Evolutionary conservation across 1,140 invertebrate genomes (phyloP), one percentile per base, ranked within the genome.

Genomic region (Megathymus violae): DNA sequence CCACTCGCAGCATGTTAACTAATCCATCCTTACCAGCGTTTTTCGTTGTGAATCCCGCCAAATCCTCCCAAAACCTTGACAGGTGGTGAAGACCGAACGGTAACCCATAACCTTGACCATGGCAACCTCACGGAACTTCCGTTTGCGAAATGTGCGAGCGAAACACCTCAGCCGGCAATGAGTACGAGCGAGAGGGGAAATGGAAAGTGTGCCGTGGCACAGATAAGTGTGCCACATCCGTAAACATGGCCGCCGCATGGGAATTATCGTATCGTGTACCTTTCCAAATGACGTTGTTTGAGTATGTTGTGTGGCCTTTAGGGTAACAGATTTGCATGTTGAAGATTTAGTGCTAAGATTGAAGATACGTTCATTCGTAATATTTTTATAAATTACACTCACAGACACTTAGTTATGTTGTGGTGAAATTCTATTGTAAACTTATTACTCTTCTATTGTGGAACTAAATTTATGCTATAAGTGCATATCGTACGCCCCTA

Each of bases 41-140:
- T 31, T 17, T 6, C 13, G 22, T 14, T 3, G 4, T 15, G n/a
- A 54, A 41, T 9, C 11, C 9, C 10, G 7, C 11, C 36, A 60
- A 52, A 52, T 60, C 13, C 17, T 10, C 25, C 34, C 38, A 34
- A 59, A 40, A 60, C 22, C 22, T 36, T 15, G 22, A 6, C 48
- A 34, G 16, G 41, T 17, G 27, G 16, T 40, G 19, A 31, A 31
- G 27, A 31, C 41, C 41, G 61, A 41, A 38, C 64, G 50, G 34
- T 61, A 62, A 69, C 66, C 56, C 62, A 69, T 80, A 83, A 78
- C 80, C 80, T 85, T 85, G 82, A 83, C 80, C 79, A 77, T 71
- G 60, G 25, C 64, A 62, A 71, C 72, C 71, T 70, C 44, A 74
- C 74, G 69, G 69, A 71, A 75, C 59, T 76, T 75, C 71, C 71